Evolutionary conservation across 1,140 invertebrate species (phyloP).

Genomic region (Chironomus tepperi): DNA sequence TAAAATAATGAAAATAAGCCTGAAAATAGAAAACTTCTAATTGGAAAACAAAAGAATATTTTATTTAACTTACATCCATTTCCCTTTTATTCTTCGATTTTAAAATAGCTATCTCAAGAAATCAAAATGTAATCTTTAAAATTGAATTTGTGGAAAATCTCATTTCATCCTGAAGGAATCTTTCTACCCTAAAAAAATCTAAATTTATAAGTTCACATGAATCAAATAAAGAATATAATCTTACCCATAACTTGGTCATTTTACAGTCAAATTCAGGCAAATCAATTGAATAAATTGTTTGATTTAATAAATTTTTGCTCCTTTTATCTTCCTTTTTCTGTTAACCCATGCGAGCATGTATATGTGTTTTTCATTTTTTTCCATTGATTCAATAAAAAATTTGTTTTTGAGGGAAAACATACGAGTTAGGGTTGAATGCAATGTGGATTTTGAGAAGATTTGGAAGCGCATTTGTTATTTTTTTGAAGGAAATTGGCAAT

Average conservation of each 20-base stretch:
- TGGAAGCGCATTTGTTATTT: neutral
- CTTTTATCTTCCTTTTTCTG: neutral
- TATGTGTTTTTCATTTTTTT: neutral
- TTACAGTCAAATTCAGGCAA: conserved; percentile 20
- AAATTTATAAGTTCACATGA: conserved; percentile 1
- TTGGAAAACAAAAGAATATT: conserved; percentile 8
- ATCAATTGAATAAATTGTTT: conserved; percentile 23
- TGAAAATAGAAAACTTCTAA: neutral
- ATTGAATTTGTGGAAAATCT: conserved; percentile 17
- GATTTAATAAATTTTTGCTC: conserved; percentile 17
- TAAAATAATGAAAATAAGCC: neutral
- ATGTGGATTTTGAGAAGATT: neutral
- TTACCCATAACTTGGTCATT: neutral
- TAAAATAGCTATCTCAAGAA: too few relatives aligned
- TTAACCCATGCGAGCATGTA: neutral
- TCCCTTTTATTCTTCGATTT: too few relatives aligned
- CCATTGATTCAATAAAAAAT: conserved; percentile 3
- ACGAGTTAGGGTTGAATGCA: neutral
- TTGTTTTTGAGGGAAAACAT: neutral
- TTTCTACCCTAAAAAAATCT: neutral
- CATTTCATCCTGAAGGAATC: neutral
- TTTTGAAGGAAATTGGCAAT: too few relatives aligned
- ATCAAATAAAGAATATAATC: conserved; percentile 9
- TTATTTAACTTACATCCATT: neutral
- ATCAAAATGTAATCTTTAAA: neutral